phyloP scores from a whole-genome alignment of 2,888 invertebrate genomes.

The Brassicogethes aeneus region DNA sequence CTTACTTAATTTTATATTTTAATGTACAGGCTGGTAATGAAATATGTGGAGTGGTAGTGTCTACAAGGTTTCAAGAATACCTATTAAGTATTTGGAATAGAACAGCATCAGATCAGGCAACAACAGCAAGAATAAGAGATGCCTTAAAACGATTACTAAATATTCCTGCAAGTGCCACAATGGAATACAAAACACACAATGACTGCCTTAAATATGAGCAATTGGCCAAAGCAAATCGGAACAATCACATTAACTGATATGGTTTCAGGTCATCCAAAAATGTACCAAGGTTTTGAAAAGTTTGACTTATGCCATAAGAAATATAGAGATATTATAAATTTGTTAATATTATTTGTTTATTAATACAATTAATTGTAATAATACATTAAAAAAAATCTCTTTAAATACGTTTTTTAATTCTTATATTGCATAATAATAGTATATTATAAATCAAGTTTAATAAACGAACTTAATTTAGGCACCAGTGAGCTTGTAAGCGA shows the following conservation, averaged over 20 bases:
- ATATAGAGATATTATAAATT: background rate
- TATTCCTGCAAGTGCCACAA: constrained; percentile 82
- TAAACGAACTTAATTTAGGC: no score
- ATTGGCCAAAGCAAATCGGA: constrained; percentile 4
- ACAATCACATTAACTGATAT: constrained; percentile 2
- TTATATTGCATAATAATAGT: no score
- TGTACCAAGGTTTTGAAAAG: background rate
- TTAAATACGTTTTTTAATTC: no score
- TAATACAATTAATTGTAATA: no score
- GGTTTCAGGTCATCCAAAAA: no score
- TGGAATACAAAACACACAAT: constrained; percentile 88
- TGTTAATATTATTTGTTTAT: background rate
- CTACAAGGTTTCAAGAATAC: constrained; percentile 92
- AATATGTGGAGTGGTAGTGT: constrained; percentile 95
- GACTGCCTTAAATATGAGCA: constrained; percentile 67
- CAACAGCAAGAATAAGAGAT: constrained; percentile 88
- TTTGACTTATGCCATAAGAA: background rate
- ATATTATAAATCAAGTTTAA: no score
- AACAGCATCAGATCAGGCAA: constrained; percentile 81
- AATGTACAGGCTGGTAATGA: constrained; percentile 69
- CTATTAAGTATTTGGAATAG: constrained; percentile 96
- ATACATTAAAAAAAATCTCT: no score
- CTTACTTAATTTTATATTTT: background rate
- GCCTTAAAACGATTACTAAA: constrained; percentile 90
- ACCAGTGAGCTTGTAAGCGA: no score